Percentiles rank a stretch among this genome's conserved stretches.
phyloP scores from a whole-genome alignment of 1,140 invertebrate genomes.

The Drosophila miranda region DNA sequence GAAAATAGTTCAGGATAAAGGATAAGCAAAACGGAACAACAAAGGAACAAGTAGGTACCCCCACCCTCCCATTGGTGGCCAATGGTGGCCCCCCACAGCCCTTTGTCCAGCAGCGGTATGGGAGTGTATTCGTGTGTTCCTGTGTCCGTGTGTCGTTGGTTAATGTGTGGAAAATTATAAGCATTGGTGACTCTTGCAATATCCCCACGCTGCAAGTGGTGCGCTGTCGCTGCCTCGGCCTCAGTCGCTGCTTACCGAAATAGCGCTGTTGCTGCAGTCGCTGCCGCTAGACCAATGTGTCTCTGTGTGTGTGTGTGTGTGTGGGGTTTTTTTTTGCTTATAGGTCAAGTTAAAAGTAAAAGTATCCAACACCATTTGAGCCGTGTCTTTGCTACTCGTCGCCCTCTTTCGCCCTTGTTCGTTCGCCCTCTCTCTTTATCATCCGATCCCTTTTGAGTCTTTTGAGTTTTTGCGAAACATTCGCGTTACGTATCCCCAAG shows the following conservation, averaged over 20 bases:
- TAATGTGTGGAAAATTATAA: slow-evolving; percentile 72
- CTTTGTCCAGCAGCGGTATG: background rate
- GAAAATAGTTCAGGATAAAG: too few relatives aligned
- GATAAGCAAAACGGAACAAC: too few relatives aligned
- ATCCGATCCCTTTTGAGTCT: slow-evolving; percentile 19
- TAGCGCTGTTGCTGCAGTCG: slow-evolving; percentile 10
- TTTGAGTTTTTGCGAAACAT: slow-evolving; percentile 54
- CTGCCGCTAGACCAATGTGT: too few relatives aligned
- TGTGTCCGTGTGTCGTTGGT: slow-evolving; percentile 51
- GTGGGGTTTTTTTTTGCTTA: slow-evolving; percentile 60
- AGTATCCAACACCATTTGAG: slow-evolving; percentile 48
- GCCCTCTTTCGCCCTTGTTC: background rate
- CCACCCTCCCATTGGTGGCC: too few relatives aligned
- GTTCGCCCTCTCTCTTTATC: background rate
- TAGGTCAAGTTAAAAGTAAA: slow-evolving; percentile 81
- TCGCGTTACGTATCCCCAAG: slow-evolving; percentile 49
- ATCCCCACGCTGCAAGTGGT: slow-evolving; percentile 45
- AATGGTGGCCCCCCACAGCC: too few relatives aligned
- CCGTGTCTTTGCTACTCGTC: slow-evolving; percentile 25
- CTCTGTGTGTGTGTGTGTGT: slow-evolving; percentile 1
- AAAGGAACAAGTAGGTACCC: too few relatives aligned
- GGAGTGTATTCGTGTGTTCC: slow-evolving; percentile 7
- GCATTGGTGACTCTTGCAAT: slow-evolving; percentile 64
- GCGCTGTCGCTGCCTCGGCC: background rate
- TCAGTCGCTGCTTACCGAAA: slow-evolving; percentile 1